Evolutionary conservation across 2,113 vertebrate genomes (phyloP).

Genomic region (Phainopepla nitens): DNA sequence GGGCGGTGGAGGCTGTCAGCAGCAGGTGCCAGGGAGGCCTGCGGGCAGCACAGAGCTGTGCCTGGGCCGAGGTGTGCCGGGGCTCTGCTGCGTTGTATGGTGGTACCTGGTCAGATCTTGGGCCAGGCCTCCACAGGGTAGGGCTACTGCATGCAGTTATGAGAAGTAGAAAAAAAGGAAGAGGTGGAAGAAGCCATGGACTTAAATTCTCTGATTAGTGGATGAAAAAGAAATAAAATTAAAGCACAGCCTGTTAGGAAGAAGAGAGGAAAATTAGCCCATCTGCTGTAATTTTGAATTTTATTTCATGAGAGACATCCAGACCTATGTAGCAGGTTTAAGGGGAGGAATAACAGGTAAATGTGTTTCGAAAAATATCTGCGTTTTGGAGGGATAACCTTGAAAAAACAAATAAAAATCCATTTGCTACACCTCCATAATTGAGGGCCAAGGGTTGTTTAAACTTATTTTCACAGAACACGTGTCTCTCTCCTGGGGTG

Average conservation of each 20-base stretch:
- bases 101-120: not conserved
- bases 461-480: not conserved
- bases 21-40: not conserved
- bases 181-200: not conserved
- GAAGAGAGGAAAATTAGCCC: not conserved
- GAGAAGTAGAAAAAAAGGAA: not conserved
- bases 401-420: not conserved
- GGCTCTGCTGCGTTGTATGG: rapidly evolving
- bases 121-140: not conserved
- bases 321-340: not conserved
- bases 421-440: rapidly evolving
- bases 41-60: rapidly evolving
- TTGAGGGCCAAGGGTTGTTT: not conserved
- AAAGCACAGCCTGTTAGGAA: not conserved
- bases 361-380: not conserved
- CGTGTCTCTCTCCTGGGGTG: not conserved
- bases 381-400: not conserved
- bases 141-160: not conserved
- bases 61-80: too few relatives aligned
- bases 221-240: not conserved
- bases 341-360: not conserved
- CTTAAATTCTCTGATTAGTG: not conserved
- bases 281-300: not conserved
- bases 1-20: not conserved
- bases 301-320: not conserved